These are phyloP conservation scores for Trichopoda pennipes DNA, from an alignment of 2,888 invertebrate species.

Conservation along the genomic window DNA sequence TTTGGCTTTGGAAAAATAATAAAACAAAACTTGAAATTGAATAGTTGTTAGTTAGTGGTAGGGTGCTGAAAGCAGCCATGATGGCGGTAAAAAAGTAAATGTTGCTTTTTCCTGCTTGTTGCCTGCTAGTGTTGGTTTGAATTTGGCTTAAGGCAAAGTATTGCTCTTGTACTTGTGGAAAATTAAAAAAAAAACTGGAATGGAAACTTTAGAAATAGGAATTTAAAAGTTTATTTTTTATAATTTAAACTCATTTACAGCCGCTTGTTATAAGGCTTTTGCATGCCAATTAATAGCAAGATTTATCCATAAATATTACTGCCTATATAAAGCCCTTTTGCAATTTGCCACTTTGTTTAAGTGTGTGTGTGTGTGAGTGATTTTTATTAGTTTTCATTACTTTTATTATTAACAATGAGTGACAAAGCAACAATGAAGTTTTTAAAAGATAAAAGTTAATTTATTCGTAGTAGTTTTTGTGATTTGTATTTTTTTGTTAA, in stretches of 20 bases:
- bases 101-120: conserved; percentile 7
- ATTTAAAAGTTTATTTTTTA: not conserved
- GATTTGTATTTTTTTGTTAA: not conserved
- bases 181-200: not conserved
- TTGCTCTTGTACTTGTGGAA: not conserved
- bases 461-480: not conserved
- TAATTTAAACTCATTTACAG: too few species aligned
- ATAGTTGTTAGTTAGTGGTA: conserved; percentile 30
- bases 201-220: not conserved
- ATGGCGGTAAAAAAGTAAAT: conserved; percentile 25
- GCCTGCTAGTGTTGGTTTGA: conserved; percentile 40
- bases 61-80: conserved; percentile 22
- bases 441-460: conserved; percentile 32
- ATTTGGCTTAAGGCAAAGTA: conserved; percentile 35
- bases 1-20: conserved; percentile 20
- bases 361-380: too few species aligned
- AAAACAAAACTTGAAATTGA: conserved; percentile 26
- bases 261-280: too few species aligned
- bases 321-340: not conserved
- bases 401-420: conserved; percentile 23
- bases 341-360: conserved; percentile 8
- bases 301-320: not conserved
- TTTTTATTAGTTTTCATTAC: conserved; percentile 34
- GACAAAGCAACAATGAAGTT: conserved; percentile 20
- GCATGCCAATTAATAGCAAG: too few species aligned